Percentiles rank a stretch among this genome's conserved stretches.
These are phyloP conservation scores for Spea bombifrons DNA, from an alignment of 2,113 vertebrate genomes.

Conservation along the genomic window DNA sequence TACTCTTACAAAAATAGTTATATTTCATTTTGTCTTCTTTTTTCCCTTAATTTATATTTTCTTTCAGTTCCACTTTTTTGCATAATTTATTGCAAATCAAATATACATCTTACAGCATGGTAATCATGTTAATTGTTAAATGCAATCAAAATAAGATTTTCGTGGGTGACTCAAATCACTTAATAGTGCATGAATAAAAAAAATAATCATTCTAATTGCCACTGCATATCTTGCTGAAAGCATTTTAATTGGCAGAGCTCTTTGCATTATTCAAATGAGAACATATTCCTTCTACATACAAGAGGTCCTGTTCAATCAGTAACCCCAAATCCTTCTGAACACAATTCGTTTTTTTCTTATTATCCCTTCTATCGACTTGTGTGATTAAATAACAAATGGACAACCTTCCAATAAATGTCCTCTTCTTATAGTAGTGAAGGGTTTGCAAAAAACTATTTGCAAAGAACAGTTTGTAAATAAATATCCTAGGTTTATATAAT, in stretches of 20 bases:
- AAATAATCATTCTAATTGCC: constrained; percentile 23
- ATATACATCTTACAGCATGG: constrained; percentile 2
- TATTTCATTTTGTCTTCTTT: too few species aligned
- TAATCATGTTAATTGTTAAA: constrained; percentile 18
- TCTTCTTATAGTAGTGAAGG: too few species aligned
- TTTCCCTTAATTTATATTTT: background rate
- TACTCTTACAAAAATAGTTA: too few species aligned
- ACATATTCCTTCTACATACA: constrained; percentile 8
- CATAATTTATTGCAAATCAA: constrained; percentile 37
- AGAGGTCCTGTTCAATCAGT: constrained; percentile 19
- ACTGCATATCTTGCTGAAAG: constrained; percentile 25
- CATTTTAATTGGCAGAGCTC: constrained; percentile 33
- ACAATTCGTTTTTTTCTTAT: background rate
- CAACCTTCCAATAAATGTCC: too few species aligned
- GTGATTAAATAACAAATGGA: too few species aligned
- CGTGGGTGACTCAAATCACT: constrained; percentile 24
- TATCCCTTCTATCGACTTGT: too few species aligned
- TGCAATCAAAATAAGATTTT: constrained; percentile 24
- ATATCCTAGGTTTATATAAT: too few species aligned
- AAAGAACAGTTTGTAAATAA: too few species aligned
- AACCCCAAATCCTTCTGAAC: background rate
- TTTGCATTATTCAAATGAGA: constrained; percentile 21
- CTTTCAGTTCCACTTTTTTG: constrained; percentile 1
- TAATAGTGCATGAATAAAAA: background rate
- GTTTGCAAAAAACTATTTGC: too few species aligned